phyloP scores from a whole-genome alignment of 1,140 invertebrate species.

The Himalopsyche phryganea region DNA sequence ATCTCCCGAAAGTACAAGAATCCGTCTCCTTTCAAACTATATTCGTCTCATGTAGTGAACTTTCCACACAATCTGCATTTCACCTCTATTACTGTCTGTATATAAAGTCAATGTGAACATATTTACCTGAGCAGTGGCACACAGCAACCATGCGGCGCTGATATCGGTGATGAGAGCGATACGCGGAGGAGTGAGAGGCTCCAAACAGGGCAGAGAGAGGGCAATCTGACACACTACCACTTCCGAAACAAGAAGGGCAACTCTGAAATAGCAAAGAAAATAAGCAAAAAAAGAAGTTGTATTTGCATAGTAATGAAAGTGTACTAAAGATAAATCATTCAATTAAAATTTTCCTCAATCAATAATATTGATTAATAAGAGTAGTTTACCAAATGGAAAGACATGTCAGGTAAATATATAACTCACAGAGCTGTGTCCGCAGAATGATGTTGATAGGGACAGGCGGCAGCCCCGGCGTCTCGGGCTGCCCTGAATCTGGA shows the following conservation, averaged over 20 bases:
- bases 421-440: constrained; percentile 70
- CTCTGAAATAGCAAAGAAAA: constrained; percentile 58
- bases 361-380: too few relatives aligned
- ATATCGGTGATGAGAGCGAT: constrained; percentile 78
- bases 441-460: constrained; percentile 57
- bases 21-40: too few relatives aligned
- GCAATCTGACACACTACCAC: constrained; percentile 79
- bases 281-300: constrained; percentile 7
- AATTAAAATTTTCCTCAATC: background rate
- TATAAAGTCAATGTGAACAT: too few relatives aligned
- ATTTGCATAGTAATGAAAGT: background rate
- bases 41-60: too few relatives aligned
- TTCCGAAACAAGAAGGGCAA: constrained; percentile 76
- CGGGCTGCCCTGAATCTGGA: constrained; percentile 63
- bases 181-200: constrained; percentile 77
- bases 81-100: too few relatives aligned
- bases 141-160: constrained; percentile 70
- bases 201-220: constrained; percentile 78
- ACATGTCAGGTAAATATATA: too few relatives aligned
- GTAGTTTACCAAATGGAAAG: too few relatives aligned
- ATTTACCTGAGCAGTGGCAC: constrained; percentile 69
- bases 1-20: too few relatives aligned
- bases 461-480: constrained; percentile 61
- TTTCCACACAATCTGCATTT: too few relatives aligned
- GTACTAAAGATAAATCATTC: background rate